Evolutionary conservation across 2,888 invertebrate genomes (phyloP), one percentile per base, ranked within the genome.

Genomic region (Rhodophaea formosa): DNA sequence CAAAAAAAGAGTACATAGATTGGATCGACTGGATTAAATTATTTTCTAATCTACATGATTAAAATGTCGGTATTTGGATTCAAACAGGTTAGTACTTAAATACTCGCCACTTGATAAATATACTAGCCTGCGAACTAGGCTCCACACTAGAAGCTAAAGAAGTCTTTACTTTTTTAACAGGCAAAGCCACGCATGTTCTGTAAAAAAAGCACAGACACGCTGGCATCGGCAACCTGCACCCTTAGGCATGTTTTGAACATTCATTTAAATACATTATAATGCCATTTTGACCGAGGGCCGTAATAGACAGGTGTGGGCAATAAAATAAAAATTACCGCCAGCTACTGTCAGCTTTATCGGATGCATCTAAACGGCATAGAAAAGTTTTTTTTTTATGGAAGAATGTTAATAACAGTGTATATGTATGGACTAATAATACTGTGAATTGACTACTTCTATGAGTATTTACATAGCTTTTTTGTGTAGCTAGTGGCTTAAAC

Each of bases 191-290:
- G n/a, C 3, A 8, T n/a, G 10, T 12, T 39, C 5, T n/a, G n/a
- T 6, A 46, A 23, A 12, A 46, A 52, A 52, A 42, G 10, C 12
- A 7, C 8, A 6, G 17, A 0, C 16, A 7, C 70, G 73, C 66
- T 64, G 43, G 7, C 59, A 75, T 53, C 74, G 53, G 43, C 61
- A 65, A 80, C 76, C 56, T 51, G 66, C 67, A 69, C 57, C 59
- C 43, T 57, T 67, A 66, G 62, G 62, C 65, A 74, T 75, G 76
- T 79, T 84, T 80, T 58, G 75, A 76, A 79, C 73, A 83, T 85
- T 75, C 74, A 88, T 89, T 88, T 84, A 81, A 87, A 88, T 88
- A 85, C 74, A 86, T 88, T 86, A 85, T 76, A 86, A 80, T 75
- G 68, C 72, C 72, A 76, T 80, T 82, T 77, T 73, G 74, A 65